These are phyloP conservation scores for Lipophrys pholis DNA, from an alignment of 2,113 vertebrate genomes.

Conservation along the genomic window DNA sequence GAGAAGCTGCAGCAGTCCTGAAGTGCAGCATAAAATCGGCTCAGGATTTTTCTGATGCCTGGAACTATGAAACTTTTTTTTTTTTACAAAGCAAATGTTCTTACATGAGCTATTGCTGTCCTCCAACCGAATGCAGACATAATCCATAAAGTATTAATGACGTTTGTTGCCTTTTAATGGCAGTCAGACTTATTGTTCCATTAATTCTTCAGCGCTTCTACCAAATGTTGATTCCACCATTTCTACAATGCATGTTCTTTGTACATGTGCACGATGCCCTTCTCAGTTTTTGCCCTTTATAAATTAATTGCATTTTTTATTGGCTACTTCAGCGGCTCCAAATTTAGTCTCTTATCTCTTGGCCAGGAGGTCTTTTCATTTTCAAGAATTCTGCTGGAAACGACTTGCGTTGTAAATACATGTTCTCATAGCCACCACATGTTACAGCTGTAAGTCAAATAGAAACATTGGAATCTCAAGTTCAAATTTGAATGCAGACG, in stretches of 20 bases:
- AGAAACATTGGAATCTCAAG: conserved; percentile 51
- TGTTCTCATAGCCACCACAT: neutral
- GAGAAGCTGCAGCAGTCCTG: neutral
- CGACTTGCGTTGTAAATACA: conserved; percentile 14
- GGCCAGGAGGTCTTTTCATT: conserved; percentile 15
- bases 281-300: conserved; percentile 21
- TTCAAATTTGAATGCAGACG: conserved; percentile 61
- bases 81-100: conserved; percentile 12
- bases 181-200: neutral
- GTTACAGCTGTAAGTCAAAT: conserved; percentile 40
- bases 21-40: too few relatives aligned
- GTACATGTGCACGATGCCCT: neutral
- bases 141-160: neutral
- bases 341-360: conserved; percentile 23
- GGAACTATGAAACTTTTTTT: neutral
- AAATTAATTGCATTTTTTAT: conserved; percentile 27
- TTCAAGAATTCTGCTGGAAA: neutral
- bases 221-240: conserved; percentile 1
- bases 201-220: neutral
- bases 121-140: neutral
- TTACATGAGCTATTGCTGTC: neutral
- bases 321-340: neutral
- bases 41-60: conserved; percentile 20
- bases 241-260: neutral
- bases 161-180: neutral